Evolutionary conservation across 2,113 vertebrate species (phyloP).

Genomic region (Genyomyrus donnyi): DNA sequence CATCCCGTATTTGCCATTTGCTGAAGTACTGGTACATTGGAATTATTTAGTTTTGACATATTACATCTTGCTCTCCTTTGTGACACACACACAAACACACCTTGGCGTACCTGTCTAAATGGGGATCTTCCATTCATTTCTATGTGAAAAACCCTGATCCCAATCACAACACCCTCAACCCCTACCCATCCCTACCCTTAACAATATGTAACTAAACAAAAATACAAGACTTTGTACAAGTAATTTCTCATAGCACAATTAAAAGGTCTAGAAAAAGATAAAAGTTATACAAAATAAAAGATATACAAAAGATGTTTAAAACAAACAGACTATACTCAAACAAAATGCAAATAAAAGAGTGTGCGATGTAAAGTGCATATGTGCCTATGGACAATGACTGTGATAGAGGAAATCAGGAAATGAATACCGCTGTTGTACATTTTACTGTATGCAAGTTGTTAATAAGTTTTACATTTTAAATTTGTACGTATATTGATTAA

Average conservation of each 20-base stretch:
- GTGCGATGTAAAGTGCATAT: background rate
- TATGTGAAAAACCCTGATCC: no score
- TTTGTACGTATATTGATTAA: background rate
- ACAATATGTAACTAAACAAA: no score
- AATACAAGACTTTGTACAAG: background rate
- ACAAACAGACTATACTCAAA: background rate
- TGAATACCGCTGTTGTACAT: background rate
- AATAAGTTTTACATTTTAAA: background rate
- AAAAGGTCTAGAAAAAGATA: background rate
- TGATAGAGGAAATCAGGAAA: background rate
- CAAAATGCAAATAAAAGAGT: background rate
- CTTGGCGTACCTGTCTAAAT: no score
- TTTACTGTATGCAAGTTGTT: background rate
- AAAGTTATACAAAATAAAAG: background rate
- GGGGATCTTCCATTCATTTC: no score
- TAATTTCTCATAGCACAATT: background rate
- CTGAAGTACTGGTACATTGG: background rate
- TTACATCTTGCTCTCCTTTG: background rate
- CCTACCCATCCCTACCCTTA: no score
- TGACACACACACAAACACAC: background rate
- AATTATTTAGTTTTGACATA: background rate
- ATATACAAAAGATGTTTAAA: background rate
- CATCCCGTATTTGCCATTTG: background rate
- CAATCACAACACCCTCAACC: no score
- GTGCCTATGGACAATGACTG: background rate